A percentile compares a stretch with the other conserved stretches of the same genome.
phyloP scores from a whole-genome alignment of 1,140 invertebrate species.

The Neotoxoptera formosana region DNA sequence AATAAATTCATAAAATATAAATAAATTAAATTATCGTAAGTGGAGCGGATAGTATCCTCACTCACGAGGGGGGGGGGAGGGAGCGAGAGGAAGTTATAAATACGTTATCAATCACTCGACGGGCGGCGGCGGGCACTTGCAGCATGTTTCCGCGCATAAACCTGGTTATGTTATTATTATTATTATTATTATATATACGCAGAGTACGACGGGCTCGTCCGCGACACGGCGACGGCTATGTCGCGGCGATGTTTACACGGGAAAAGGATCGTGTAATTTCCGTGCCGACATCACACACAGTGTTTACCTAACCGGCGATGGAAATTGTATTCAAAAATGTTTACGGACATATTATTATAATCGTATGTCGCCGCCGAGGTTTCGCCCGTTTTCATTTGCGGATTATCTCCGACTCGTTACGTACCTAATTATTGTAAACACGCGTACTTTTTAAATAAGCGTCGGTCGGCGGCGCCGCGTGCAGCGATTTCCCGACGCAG shows the following conservation, averaged over 20 bases:
- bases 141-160: background rate
- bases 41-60: background rate
- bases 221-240: background rate
- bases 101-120: conserved; percentile 29
- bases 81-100: background rate
- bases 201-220: background rate
- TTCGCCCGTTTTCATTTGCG: background rate
- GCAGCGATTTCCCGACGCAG: background rate
- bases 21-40: background rate
- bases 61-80: too few species aligned
- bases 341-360: background rate
- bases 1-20: too few species aligned
- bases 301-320: background rate
- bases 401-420: background rate
- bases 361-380: background rate
- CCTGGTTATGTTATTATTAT: background rate
- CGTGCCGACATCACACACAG: background rate
- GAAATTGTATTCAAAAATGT: conserved; percentile 35
- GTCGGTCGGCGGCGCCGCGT: too few species aligned
- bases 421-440: background rate
- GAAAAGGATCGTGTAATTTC: conserved; percentile 10
- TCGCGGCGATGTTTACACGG: background rate
- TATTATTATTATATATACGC: background rate
- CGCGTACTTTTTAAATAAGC: background rate
- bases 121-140: background rate